Base-by-base conservation (phyloP, 2,888 invertebrate genomes). In the Mayetiola destructor region DNA sequence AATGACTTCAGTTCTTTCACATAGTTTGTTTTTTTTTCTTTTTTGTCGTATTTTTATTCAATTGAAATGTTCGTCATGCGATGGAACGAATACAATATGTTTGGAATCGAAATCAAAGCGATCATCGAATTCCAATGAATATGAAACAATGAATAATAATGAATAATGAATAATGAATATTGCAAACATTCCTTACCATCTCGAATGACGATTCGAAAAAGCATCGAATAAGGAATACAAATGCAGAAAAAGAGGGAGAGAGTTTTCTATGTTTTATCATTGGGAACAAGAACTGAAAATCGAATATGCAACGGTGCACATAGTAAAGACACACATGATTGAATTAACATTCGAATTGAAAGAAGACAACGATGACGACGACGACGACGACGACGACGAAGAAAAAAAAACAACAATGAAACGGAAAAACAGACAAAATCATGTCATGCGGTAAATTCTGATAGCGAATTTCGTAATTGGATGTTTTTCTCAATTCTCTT, bases 361-460 rank as follows among this genome's bases (percentile, higher is more conserved):
- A 14, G n/a, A n/a, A n/a, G n/a, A n/a, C n/a, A n/a, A n/a, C n/a
- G n/a, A n/a, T n/a, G n/a, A n/a, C n/a, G n/a, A n/a, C n/a, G n/a
- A n/a, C n/a, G n/a, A n/a, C n/a, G n/a, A n/a, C n/a, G n/a, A n/a
- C n/a, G n/a, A n/a, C n/a, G n/a, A n/a, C n/a, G n/a, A n/a, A n/a
- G n/a, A n/a, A n/a, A n/a, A n/a, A n/a, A n/a, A n/a, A n/a, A n/a
- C n/a, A n/a, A n/a, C n/a, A n/a, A n/a, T n/a, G 48, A 27, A n/a
- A 18, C 4, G 42, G 48, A 27, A 27, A 48, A 48, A 27, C 27
- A 48, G 48, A 48, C 27, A 27, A 48, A 27, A 48, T 27, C 48
- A 48, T 48, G 48, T 27, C 48, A 48, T 48, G 48, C 48, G 29
- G 48, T 48, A 48, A 48, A 48, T 27, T 48, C 48, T 27, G 48